Base-by-base conservation (phyloP, 2,888 invertebrate species). In the Rapana venosa region DNA sequence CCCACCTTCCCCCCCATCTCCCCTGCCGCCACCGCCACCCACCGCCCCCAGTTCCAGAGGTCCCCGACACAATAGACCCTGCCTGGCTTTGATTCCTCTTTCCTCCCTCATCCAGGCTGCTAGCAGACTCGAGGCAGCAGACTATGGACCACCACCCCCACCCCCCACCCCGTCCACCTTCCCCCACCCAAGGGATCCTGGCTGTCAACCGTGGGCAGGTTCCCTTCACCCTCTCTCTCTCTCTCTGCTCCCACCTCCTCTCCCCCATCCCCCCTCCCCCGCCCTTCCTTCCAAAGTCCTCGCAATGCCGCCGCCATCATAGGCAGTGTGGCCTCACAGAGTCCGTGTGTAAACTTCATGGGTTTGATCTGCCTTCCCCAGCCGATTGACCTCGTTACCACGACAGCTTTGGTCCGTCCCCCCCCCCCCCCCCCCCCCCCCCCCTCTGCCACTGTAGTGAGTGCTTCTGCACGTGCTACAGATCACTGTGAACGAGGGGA, bases 311-410 rank as follows among this genome's bases (percentile, higher is more conserved):
- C 1, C 13, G 86, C 8, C 47, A 47, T 47, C 2, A 47, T 8
- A 47, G 47, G 47, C 79, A 32, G 30, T 36, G 61, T 32, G 58
- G 66, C 35, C 30, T 32, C 70, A 74, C 47, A 47, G 47, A 47
- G 47, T 47, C 89, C 89, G 30, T 89, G 74, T 15, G 89, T 70
- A 83, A 89, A 85, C 85, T 47, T 26, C 32, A 85, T 85, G 56
- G 36, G 89, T 85, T 89, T 85, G 85, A 89, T 89, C 84, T 89
- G 66, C 32, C 47, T 56, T 85, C 89, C 83, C 89, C 20, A 20
- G 81, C 6, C 83, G 35, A 66, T 88, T 58, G 88, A 83, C 83
- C 88, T 36, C 81, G 81, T 88, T 83, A 83, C 61, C 13, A 61
- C 47, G 36, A 35, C 74, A 30, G 61, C 30, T 35, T 81, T 5